Conservation (phyloP, 1,140 invertebrate genomes). For the Nylanderia fulva region DNA sequence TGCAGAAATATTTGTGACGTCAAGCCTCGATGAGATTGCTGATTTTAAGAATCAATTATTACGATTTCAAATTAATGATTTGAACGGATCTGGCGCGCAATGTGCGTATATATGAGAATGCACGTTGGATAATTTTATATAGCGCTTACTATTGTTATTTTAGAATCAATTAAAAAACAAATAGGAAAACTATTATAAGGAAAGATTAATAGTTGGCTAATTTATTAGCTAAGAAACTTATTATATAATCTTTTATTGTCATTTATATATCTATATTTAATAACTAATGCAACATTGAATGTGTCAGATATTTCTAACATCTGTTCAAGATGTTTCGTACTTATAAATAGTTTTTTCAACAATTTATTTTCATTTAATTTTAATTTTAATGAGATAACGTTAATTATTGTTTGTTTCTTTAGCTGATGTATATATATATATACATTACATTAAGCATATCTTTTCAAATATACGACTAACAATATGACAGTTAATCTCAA, state of each 20-base stretch:
- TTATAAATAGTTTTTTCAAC: not conserved
- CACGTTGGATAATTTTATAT: not conserved
- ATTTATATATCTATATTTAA: not conserved
- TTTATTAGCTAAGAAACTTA: constrained; percentile 1
- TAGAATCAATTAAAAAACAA: not conserved
- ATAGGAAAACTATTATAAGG: not conserved
- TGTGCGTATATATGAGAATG: too few relatives aligned
- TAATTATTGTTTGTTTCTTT: not conserved
- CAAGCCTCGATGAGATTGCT: not conserved
- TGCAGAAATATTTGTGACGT: not conserved
- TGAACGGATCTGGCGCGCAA: not conserved
- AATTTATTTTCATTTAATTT: not conserved
- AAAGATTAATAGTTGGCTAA: not conserved
- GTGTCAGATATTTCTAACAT: not conserved
- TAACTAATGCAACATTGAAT: not conserved
- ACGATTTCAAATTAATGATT: constrained; percentile 16
- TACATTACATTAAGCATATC: not conserved
- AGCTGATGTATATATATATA: too few relatives aligned
- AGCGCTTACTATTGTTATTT: not conserved
- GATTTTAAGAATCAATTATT: not conserved
- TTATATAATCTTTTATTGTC: not conserved
- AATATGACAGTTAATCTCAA: not conserved
- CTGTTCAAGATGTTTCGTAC: not conserved
- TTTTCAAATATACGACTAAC: too few relatives aligned
- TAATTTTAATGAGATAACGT: not conserved